Evolutionary conservation across 2,888 invertebrate species (phyloP), one percentile per base, ranked within the genome.

Genomic region (Endotricha flammealis): DNA sequence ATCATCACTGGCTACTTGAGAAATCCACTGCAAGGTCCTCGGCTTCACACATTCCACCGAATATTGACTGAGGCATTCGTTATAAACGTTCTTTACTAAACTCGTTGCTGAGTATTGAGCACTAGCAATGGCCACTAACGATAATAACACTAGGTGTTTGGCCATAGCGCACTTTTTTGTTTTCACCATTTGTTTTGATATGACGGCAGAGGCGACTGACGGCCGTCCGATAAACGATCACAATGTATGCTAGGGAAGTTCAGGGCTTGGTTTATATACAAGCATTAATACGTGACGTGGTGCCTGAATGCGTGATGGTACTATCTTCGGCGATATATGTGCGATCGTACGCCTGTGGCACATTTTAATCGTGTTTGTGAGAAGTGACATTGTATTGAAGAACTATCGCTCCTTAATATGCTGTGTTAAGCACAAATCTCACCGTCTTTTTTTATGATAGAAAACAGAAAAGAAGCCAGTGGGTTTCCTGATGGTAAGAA

Each of bases 21-120:
- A 91, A 53, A 94, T 88, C 91, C 94, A 95, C 48, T 90, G 88
- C 61, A 95, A 71, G 29, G 94, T 90, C 72, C 93, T 93, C 5
- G 94, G 94, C 58, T 92, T 92, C 36, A 93, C 91, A 77, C 95
- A 95, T 57, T 89, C 88, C 45, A 91, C 83, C 25, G 91, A 91
- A 57, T 91, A 90, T 57, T 91, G 90, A 64, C 90, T 90, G 30
- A 93, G 65, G 57, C 93, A 93, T 67, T 89, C 88, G 34, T 87
- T 75, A 66, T 92, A 93, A 74, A 92, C 90, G 58, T 91, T 92
- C 45, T 80, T 81, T 10, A 90, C 83, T 57, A 93, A 72, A 45
- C 89, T 90, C 2, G 90, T 79, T 1, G 92, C 92, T n/a, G 92
- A 88, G 44, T 78, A 75, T 39, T 79, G 64, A 35, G 75, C 80